Conservation (phyloP, 2,113 vertebrate species). For the Tiliqua scincoides region DNA sequence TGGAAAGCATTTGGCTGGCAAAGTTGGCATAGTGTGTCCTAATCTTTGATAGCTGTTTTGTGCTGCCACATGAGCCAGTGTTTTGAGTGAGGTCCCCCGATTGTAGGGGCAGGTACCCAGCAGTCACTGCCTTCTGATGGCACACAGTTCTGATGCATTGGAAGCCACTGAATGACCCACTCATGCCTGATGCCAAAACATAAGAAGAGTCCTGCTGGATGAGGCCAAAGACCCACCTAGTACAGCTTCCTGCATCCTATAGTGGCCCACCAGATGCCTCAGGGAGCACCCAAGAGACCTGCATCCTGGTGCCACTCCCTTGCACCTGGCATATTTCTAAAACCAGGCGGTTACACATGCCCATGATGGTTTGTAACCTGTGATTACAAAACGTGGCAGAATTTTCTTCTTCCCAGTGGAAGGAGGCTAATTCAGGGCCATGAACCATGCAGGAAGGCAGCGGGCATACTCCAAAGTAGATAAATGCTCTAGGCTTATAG, state of each 20-base stretch:
- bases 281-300: too few species aligned
- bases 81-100: not conserved
- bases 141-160: not conserved
- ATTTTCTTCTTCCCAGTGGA: too few species aligned
- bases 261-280: too few species aligned
- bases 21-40: not conserved
- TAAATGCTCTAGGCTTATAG: not conserved
- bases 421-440: too few species aligned
- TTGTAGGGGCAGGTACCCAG: not conserved
- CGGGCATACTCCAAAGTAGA: not conserved
- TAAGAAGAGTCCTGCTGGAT: too few species aligned
- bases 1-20: not conserved
- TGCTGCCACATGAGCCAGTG: not conserved
- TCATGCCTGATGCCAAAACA: too few species aligned
- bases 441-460: not conserved
- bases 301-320: too few species aligned
- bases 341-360: too few species aligned
- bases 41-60: not conserved
- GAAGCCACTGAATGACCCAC: not conserved
- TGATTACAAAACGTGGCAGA: not conserved
- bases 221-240: too few species aligned
- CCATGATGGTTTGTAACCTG: too few species aligned
- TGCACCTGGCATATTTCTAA: too few species aligned
- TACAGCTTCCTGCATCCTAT: too few species aligned
- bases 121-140: not conserved